These are phyloP conservation scores for Sebastes vulpes DNA, from an alignment of 2,797 vertebrate genomes.

Conservation along the genomic window DNA sequence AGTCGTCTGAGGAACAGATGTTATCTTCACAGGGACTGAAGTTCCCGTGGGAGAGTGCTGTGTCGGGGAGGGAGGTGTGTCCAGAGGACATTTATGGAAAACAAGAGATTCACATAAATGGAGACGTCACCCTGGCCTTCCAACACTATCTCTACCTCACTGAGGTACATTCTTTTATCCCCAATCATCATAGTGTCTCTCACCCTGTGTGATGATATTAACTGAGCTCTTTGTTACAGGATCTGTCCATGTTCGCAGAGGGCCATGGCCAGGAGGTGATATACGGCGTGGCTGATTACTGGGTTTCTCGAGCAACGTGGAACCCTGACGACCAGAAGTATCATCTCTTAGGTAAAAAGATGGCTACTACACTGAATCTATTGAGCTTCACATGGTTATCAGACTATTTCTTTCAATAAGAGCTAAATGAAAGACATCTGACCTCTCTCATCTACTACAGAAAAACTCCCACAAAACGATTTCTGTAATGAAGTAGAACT, in stretches of 20 bases:
- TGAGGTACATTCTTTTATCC: constrained; percentile 81
- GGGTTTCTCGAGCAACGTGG: constrained; percentile 94
- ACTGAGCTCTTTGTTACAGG: constrained; percentile 81
- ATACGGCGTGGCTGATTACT: constrained; percentile 91
- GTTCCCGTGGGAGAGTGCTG: constrained; percentile 95
- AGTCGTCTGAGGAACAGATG: constrained; percentile 16
- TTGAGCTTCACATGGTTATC: not conserved
- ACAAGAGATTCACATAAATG: constrained; percentile 95
- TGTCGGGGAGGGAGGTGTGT: constrained; percentile 92
- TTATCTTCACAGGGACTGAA: constrained; percentile 91
- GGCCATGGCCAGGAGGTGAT: constrained; percentile 90
- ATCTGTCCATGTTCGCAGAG: constrained; percentile 89
- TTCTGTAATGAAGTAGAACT: not conserved
- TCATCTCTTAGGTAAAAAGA: constrained; percentile 74
- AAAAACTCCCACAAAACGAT: not conserved
- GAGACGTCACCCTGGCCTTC: constrained; percentile 92
- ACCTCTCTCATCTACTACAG: not conserved
- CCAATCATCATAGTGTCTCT: not conserved
- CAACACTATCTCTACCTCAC: constrained; percentile 90
- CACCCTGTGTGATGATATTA: not conserved
- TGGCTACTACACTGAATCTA: not conserved
- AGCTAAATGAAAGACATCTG: not conserved
- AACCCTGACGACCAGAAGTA: constrained; percentile 86
- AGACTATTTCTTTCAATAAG: not conserved
- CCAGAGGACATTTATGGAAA: constrained; percentile 90